Evolutionary conservation across 1,140 invertebrate species (phyloP).

Genomic region (Cyphomyrmex costatus): DNA sequence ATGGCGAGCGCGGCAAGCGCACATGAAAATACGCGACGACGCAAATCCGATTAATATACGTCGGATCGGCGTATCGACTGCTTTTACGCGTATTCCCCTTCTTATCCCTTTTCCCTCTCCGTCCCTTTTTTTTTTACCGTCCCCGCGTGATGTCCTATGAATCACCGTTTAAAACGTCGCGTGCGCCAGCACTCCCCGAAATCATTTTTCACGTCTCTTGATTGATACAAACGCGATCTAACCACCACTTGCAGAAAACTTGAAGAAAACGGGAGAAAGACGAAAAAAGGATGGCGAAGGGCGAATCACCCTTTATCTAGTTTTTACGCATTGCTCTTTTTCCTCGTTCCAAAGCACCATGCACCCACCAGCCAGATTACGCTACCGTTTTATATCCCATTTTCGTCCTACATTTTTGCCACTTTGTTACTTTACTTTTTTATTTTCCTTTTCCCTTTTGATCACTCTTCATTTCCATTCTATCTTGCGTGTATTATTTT

Average conservation of each 20-base stretch:
- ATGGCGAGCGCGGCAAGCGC: constrained; percentile 27
- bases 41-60: constrained; percentile 76
- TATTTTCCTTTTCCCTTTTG: not conserved
- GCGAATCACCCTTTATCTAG: constrained; percentile 39
- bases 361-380: constrained; percentile 26
- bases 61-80: constrained; percentile 70
- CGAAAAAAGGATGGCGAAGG: constrained; percentile 20
- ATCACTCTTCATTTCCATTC: not conserved
- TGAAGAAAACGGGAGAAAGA: constrained; percentile 15
- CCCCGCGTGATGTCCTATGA: constrained; percentile 69
- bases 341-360: not conserved
- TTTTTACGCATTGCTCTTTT: constrained; percentile 65
- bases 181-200: constrained; percentile 69
- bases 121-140: constrained; percentile 21
- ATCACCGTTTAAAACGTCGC: constrained; percentile 78
- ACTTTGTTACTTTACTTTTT: constrained; percentile 13
- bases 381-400: constrained; percentile 40
- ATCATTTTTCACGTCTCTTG: constrained; percentile 83
- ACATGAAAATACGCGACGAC: constrained; percentile 55
- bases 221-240: constrained; percentile 81
- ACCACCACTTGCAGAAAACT: constrained; percentile 64
- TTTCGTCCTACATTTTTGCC: constrained; percentile 29
- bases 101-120: constrained; percentile 47
- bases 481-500: not conserved
- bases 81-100: constrained; percentile 72